Percentiles rank a stretch among this genome's conserved stretches.
Evolutionary conservation across 2,888 invertebrate species (phyloP).

Genomic region (Erannis defoliaria): DNA sequence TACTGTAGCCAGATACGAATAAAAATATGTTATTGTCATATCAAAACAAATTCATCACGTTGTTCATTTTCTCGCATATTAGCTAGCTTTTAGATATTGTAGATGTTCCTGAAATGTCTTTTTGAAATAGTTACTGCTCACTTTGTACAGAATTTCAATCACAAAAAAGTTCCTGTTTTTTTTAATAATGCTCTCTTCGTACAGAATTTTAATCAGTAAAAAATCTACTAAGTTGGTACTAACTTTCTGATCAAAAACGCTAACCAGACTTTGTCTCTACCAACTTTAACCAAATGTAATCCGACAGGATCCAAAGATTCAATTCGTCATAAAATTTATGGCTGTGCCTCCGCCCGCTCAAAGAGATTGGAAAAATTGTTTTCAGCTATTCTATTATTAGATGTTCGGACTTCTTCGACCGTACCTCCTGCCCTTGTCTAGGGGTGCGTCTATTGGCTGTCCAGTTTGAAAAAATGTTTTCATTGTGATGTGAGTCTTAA

Average conservation of each 20-base stretch:
- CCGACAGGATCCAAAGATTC: conserved; percentile 60
- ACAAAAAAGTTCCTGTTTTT: too few species aligned
- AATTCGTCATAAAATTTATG: conserved; percentile 74
- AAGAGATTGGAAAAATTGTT: conserved; percentile 71
- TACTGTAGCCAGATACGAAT: too few species aligned
- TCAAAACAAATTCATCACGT: too few species aligned
- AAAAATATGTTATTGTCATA: too few species aligned
- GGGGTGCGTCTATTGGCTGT: conserved; percentile 38
- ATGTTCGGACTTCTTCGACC: conserved; percentile 51
- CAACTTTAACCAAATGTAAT: conserved; percentile 50
- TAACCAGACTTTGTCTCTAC: conserved; percentile 25
- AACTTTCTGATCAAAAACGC: conserved; percentile 15
- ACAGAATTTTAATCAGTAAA: not conserved
- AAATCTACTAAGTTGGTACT: not conserved
- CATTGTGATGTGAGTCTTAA: not conserved
- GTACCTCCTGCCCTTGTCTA: conserved; percentile 46
- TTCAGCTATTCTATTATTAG: conserved; percentile 64
- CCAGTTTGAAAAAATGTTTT: conserved; percentile 7
- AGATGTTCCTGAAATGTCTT: too few species aligned
- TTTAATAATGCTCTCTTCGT: too few species aligned
- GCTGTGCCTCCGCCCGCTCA: conserved; percentile 59
- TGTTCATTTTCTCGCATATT: too few species aligned
- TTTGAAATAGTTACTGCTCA: too few species aligned
- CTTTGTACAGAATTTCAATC: too few species aligned
- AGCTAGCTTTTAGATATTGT: too few species aligned